These are phyloP conservation scores for Leptonema lineaticorne DNA, from an alignment of 1,140 invertebrate species.

Conservation along the genomic window DNA sequence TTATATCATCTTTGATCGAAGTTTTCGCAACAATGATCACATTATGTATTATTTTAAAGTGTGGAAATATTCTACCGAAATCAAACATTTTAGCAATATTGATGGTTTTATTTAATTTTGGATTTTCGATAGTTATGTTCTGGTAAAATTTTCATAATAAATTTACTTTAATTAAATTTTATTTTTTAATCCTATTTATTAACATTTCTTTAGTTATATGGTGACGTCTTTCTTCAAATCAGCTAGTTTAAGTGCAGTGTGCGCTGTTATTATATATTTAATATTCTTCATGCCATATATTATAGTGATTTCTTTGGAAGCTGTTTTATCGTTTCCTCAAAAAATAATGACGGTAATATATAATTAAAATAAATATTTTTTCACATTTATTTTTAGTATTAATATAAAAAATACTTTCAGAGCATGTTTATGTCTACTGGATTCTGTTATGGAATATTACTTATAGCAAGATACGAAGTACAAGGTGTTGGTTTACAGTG, in stretches of 20 bases:
- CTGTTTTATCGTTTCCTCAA: conserved; percentile 54
- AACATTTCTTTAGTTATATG: conserved; percentile 61
- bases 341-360: conserved; percentile 62
- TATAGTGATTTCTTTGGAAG: conserved; percentile 64
- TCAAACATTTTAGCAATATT: conserved; percentile 59
- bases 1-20: conserved; percentile 58
- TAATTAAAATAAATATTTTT: too few relatives aligned
- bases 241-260: conserved; percentile 64
- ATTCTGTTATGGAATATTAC: conserved; percentile 63
- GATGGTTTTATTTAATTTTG: conserved; percentile 59
- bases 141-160: conserved; percentile 53
- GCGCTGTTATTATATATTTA: conserved; percentile 61
- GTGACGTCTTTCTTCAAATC: conserved; percentile 64
- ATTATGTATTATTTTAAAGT: conserved; percentile 56
- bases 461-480: conserved; percentile 61
- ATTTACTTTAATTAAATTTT: conserved; percentile 6
- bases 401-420: conserved; percentile 43
- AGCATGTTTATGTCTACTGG: conserved; percentile 64
- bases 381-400: not conserved
- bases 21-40: conserved; percentile 54
- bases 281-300: conserved; percentile 66
- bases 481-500: conserved; percentile 56
- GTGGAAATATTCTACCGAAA: conserved; percentile 58
- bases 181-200: not conserved
- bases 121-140: conserved; percentile 60